These are phyloP conservation scores for Eira barbara DNA, from an alignment of 2,113 vertebrate species.

Conservation along the genomic window DNA sequence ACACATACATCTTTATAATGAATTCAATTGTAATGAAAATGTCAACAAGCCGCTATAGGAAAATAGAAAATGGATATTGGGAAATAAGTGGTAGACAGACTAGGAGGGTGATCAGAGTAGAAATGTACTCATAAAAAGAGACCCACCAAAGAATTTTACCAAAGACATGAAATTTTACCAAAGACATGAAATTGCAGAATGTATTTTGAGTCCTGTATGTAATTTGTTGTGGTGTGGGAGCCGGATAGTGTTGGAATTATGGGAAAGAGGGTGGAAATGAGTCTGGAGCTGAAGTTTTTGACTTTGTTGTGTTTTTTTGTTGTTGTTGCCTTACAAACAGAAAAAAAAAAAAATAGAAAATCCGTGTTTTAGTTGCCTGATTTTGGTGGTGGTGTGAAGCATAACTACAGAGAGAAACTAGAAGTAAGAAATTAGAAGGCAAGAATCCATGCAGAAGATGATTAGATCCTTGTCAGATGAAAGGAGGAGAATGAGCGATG, in stretches of 20 bases:
- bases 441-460: not conserved
- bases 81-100: not conserved
- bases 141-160: not conserved
- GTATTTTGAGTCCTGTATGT: not conserved
- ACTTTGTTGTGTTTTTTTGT: not conserved
- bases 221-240: not conserved
- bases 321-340: not conserved
- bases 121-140: not conserved
- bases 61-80: not conserved
- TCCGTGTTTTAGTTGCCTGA: not conserved
- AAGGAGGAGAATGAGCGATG: not conserved
- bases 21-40: not conserved
- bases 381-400: not conserved
- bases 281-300: not conserved
- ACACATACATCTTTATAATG: not conserved
- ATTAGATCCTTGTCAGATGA: not conserved
- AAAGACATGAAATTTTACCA: not conserved
- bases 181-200: not conserved
- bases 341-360: not conserved
- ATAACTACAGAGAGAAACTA: not conserved
- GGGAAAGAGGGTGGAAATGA: not conserved
- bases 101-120: not conserved
- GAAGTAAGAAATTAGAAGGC: not conserved
- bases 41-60: not conserved
- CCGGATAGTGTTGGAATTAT: not conserved